Conservation (phyloP, 2,888 invertebrate species). For the Meta bourneti region DNA sequence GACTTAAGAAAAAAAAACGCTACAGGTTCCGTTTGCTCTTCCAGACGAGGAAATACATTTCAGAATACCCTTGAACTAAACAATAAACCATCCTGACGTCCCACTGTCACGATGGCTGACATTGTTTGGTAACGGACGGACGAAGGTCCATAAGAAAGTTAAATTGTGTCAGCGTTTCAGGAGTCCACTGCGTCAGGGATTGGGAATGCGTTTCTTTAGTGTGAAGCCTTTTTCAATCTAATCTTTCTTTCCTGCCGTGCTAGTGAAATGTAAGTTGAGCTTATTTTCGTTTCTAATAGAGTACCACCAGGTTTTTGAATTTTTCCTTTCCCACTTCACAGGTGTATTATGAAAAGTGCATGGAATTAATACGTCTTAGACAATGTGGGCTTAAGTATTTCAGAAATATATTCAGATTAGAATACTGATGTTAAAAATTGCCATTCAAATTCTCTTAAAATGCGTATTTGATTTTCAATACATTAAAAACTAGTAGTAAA, state of each 20-base stretch:
- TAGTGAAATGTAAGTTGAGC: background rate
- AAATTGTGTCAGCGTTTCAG: background rate
- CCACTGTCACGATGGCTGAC: background rate
- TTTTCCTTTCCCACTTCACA: too few relatives aligned
- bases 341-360: too few relatives aligned
- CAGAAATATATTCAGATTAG: too few relatives aligned
- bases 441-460: too few relatives aligned
- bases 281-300: background rate
- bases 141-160: background rate
- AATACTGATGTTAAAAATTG: too few relatives aligned
- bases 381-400: too few relatives aligned
- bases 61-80: background rate
- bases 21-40: slow-evolving; percentile 2
- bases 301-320: too few relatives aligned
- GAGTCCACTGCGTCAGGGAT: background rate
- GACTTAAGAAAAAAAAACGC: slow-evolving; percentile 27
- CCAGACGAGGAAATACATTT: slow-evolving; percentile 16
- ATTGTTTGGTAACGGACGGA: background rate
- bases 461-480: too few relatives aligned
- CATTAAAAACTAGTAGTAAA: too few relatives aligned
- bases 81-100: background rate
- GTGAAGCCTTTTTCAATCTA: background rate
- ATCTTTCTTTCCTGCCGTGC: background rate
- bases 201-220: background rate
- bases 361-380: too few relatives aligned